phyloP scores from a whole-genome alignment of 35 echinoderm and acorn worm genomes.

The Lytechinus pictus region DNA sequence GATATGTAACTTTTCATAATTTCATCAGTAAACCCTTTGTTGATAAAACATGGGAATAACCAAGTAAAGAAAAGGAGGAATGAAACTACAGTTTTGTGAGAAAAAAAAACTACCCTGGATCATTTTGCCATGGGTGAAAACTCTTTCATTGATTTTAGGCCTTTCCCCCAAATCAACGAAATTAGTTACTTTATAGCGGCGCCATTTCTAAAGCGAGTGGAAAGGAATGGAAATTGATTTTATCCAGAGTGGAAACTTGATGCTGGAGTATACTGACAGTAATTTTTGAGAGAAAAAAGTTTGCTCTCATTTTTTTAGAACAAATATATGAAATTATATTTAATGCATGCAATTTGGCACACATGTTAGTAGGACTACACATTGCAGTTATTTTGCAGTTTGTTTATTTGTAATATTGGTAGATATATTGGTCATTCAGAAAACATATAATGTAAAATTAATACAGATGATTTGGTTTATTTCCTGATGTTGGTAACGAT shows the following conservation, averaged over 20 bases:
- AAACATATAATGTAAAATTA: too few species aligned
- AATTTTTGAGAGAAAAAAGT: background rate
- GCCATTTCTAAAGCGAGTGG: background rate
- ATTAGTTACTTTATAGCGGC: background rate
- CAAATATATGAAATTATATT: too few species aligned
- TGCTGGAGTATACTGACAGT: background rate
- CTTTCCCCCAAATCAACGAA: background rate
- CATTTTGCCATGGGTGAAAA: background rate
- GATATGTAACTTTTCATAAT: too few species aligned
- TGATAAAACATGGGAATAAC: background rate
- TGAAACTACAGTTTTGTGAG: background rate
- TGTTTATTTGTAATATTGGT: too few species aligned
- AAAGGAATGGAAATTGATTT: background rate
- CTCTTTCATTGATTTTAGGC: background rate
- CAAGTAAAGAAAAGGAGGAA: background rate
- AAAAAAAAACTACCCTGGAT: background rate
- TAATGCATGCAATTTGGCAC: too few species aligned
- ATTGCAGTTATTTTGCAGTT: background rate
- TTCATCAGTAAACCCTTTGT: too few species aligned
- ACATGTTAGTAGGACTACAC: background rate
- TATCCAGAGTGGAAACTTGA: background rate
- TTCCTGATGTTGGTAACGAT: too few species aligned
- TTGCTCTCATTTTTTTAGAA: background rate
- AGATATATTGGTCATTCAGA: too few species aligned
- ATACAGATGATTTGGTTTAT: too few species aligned